Base-by-base conservation (phyloP, 2,888 invertebrate species). In the Timema podura region DNA sequence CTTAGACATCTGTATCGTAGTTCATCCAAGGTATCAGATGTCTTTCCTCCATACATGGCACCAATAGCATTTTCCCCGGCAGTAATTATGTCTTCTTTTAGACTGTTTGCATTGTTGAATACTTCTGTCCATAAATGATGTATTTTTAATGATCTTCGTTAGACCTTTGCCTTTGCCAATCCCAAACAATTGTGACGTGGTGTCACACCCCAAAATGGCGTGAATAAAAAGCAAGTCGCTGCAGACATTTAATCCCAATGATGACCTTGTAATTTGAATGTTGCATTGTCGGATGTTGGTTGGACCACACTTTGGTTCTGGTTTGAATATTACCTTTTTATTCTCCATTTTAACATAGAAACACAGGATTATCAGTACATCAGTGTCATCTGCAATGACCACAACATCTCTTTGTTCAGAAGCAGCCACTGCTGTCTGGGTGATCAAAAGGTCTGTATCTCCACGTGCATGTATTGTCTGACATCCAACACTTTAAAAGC, bases 41-140 rank as follows among this genome's bases (percentile, higher is more conserved):
- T 6, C 54, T 9, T 54, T 54, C 54, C 54, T 2, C 54, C 54
- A 54, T 54, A 54, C 54, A 54, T 9, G 54, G 7, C 2, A 57
- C 8, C 13, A 57, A 57, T 6, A 57, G 57, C n/a, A 11, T 57
- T 57, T 57, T n/a, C n/a, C 54, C 54, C 54, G n/a, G 54, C 54
- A 54, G 54, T 54, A 54, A 54, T 54, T 54, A 11, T 54, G 54
- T 54, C 11, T 54, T 54, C 54, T 54, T 5, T 6, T 6, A 3
- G 3, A 54, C 54, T 9, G 6, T 6, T 54, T 6, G 54, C 5
- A 11, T 11, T 54, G 54, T 54, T 54, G n/a, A 54, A 54, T 11
- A 13, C 57, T 57, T 57, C 0, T 0, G 13, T 57, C 3, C 57
- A 57, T 57, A 57, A 57, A n/a, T n/a, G 15, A 57, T n/a, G 57